Evolutionary conservation across 30 jellyfish, hydroid and myxozoan genomes (phyloP).

Genomic region (Haliclystus octoradiatus): DNA sequence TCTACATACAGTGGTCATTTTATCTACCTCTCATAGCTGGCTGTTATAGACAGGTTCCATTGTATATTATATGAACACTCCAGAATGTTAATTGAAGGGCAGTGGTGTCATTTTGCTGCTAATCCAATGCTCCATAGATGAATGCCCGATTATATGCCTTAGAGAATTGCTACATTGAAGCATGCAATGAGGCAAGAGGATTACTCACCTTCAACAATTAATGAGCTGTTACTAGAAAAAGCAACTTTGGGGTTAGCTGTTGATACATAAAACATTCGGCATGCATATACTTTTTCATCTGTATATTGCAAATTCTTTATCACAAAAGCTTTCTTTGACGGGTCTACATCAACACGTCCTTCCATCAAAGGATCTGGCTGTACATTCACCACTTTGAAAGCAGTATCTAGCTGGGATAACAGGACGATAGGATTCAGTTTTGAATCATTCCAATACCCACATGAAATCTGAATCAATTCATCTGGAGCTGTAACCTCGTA

Average conservation of each 20-base stretch:
- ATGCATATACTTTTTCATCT: background rate
- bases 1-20: no score
- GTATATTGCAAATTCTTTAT: background rate
- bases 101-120: no score
- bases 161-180: background rate
- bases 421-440: background rate
- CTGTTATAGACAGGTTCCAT: no score
- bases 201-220: background rate
- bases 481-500: background rate
- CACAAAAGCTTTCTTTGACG: background rate
- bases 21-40: no score
- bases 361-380: background rate
- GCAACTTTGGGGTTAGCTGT: background rate
- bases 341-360: background rate
- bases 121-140: no score
- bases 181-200: background rate
- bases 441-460: background rate
- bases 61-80: no score
- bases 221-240: background rate
- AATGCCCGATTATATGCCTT: no score
- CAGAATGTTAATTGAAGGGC: no score
- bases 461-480: background rate
- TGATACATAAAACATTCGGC: background rate
- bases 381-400: background rate
- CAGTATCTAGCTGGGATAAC: background rate